These are phyloP conservation scores for Morpho achilles DNA, from an alignment of 2,888 invertebrate genomes.

Conservation along the genomic window DNA sequence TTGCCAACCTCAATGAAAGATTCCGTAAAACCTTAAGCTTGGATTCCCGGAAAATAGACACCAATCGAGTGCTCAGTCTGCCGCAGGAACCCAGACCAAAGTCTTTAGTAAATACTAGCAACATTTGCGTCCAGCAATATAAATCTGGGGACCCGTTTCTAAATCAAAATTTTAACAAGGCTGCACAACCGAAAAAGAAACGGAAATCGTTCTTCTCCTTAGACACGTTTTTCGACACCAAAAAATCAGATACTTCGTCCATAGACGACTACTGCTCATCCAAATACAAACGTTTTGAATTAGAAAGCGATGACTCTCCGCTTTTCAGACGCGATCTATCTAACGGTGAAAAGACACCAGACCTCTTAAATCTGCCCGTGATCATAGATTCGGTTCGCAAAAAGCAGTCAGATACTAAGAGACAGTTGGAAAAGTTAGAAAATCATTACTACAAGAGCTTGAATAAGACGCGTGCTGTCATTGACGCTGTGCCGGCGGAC, in stretches of 20 bases:
- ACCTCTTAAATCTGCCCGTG: slow-evolving; percentile 65
- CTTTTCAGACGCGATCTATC: slow-evolving; percentile 55
- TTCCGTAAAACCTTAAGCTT: slow-evolving; percentile 73
- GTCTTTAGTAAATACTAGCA: slow-evolving; percentile 66
- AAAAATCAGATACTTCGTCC: slow-evolving; percentile 72
- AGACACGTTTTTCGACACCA: slow-evolving; percentile 73
- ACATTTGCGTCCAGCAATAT: slow-evolving; percentile 58
- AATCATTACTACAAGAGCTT: slow-evolving; percentile 69
- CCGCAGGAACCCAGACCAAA: slow-evolving; percentile 65
- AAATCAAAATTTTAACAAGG: slow-evolving; percentile 59
- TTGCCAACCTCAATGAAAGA: slow-evolving; percentile 69
- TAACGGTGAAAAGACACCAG: slow-evolving; percentile 62
- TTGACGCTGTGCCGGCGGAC: slow-evolving; percentile 70
- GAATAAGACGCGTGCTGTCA: slow-evolving; percentile 56
- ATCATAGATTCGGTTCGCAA: slow-evolving; percentile 70
- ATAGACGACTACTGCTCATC: slow-evolving; percentile 74
- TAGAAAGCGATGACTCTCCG: slow-evolving; percentile 74
- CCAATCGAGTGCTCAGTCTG: slow-evolving; percentile 55
- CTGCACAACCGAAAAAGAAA: slow-evolving; percentile 66
- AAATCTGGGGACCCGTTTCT: slow-evolving; percentile 53
- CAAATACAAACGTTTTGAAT: slow-evolving; percentile 72
- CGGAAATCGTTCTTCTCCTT: slow-evolving; percentile 73
- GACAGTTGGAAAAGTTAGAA: slow-evolving; percentile 71
- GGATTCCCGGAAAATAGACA: slow-evolving; percentile 67
- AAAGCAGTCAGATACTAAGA: slow-evolving; percentile 65